These are phyloP conservation scores for Tringa solitaria DNA, from an alignment of 2,113 vertebrate species.

Conservation along the genomic window DNA sequence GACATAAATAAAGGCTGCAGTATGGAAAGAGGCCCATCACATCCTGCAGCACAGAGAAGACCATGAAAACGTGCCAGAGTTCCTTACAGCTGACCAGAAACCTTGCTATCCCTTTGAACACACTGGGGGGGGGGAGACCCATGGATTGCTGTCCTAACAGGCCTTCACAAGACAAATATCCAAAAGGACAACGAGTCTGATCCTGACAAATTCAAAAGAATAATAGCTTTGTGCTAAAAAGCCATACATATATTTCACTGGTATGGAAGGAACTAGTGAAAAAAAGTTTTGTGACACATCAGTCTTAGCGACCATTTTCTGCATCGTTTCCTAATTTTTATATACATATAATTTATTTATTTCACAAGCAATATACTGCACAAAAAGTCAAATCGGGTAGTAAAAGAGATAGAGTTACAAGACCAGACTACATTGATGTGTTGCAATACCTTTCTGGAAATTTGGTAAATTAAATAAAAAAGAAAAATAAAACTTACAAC, in stretches of 20 bases:
- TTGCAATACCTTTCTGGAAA: not conserved
- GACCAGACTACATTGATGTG: not conserved
- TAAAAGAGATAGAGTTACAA: not conserved
- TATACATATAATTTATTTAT: not conserved
- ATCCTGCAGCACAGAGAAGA: not conserved
- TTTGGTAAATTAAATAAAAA: not conserved
- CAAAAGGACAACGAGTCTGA: not conserved
- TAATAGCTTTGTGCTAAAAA: not conserved
- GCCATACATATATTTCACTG: not conserved
- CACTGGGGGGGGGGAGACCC: not conserved
- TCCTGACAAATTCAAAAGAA: not conserved
- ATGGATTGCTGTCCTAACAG: not conserved
- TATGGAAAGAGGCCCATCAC: not conserved
- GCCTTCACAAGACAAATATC: not conserved
- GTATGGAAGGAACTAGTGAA: not conserved
- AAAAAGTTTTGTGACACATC: not conserved
- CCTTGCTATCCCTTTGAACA: not conserved
- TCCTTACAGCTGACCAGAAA: not conserved
- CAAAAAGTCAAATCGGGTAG: not conserved
- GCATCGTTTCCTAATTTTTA: not conserved
- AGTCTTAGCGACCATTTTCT: not conserved
- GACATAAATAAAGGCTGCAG: not conserved
- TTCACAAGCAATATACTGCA: not conserved
- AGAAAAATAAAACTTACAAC: slow-evolving; percentile 82
- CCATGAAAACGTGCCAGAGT: not conserved